Evolutionary conservation across 2,888 invertebrate species (phyloP).

Genomic region (Stenotaenia linearis): DNA sequence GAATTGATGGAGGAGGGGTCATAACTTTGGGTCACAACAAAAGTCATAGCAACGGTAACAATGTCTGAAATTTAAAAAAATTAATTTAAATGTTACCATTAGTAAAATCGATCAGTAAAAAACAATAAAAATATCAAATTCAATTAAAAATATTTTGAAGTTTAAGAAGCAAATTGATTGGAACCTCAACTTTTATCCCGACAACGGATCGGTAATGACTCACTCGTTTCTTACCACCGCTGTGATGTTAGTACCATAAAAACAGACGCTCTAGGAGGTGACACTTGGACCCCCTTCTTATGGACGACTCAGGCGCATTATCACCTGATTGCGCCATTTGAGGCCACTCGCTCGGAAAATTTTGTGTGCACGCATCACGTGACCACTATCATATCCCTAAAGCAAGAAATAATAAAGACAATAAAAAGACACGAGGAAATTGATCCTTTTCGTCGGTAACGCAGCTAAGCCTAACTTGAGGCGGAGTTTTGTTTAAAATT

Average conservation of each 20-base stretch:
- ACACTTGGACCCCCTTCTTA: not conserved
- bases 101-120: no score
- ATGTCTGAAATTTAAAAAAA: no score
- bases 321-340: constrained; percentile 24
- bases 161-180: constrained; percentile 26
- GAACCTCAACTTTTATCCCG: constrained; percentile 1
- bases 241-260: not conserved
- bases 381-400: not conserved
- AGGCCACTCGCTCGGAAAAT: constrained; percentile 24
- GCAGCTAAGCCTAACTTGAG: not conserved
- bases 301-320: constrained; percentile 8
- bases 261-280: constrained; percentile 11
- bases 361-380: constrained; percentile 12
- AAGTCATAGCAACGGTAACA: no score
- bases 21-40: no score
- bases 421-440: not conserved
- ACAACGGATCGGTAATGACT: constrained; percentile 9
- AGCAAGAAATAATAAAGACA: not conserved
- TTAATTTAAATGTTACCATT: no score
- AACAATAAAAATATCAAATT: no score
- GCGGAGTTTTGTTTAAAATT: not conserved
- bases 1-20: no score
- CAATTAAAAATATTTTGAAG: no score
- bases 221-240: not conserved
- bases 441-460: not conserved